These are phyloP conservation scores for Nephrotoma guestfalica DNA, from an alignment of 2,888 invertebrate genomes.

Conservation along the genomic window DNA sequence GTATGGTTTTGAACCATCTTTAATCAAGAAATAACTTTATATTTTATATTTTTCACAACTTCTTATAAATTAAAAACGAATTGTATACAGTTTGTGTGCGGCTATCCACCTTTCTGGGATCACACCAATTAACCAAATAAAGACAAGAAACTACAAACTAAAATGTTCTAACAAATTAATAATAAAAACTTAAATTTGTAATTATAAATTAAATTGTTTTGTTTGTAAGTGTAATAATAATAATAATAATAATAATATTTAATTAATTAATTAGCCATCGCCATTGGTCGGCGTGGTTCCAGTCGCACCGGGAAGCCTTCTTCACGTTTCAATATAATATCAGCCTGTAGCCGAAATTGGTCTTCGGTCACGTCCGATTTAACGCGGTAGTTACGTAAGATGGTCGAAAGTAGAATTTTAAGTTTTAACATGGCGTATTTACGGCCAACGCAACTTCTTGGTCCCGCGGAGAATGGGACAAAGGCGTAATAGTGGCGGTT, in stretches of 20 bases:
- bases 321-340: constrained; percentile 61
- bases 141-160: not conserved
- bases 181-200: not conserved
- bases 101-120: not conserved
- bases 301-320: constrained; percentile 62
- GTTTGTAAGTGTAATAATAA: not conserved
- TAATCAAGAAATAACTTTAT: no score
- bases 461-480: constrained; percentile 71
- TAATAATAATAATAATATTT: not conserved
- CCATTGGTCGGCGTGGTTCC: constrained; percentile 41
- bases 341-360: constrained; percentile 58
- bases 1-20: no score
- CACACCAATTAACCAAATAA: not conserved
- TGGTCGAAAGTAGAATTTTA: constrained; percentile 61
- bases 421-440: constrained; percentile 70
- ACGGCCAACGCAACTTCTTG: constrained; percentile 65
- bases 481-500: constrained; percentile 69
- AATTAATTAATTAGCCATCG: not conserved
- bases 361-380: constrained; percentile 48
- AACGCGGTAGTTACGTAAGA: constrained; percentile 58
- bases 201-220: not conserved
- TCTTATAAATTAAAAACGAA: no score
- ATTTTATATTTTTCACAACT: no score
- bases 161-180: not conserved
- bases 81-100: not conserved